Percentiles rank a stretch among this genome's conserved stretches.
These are phyloP conservation scores for Drosophila aldrichi DNA, from an alignment of 2,888 invertebrate genomes.

Conservation along the genomic window DNA sequence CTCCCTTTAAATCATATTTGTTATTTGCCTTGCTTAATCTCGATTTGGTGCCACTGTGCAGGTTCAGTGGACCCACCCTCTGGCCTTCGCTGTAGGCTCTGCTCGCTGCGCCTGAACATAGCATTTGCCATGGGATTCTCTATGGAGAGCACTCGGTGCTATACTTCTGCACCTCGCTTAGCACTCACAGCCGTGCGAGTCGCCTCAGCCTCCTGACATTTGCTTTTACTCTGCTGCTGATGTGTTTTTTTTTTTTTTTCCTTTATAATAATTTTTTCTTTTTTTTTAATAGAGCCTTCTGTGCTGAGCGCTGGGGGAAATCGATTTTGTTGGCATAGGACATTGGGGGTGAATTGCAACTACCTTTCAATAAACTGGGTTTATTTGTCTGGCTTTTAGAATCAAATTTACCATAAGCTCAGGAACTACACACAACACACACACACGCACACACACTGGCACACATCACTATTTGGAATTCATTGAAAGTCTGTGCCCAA, in stretches of 20 bases:
- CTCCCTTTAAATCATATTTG: background rate
- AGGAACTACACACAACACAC: constrained; percentile 36
- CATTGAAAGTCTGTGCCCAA: constrained; percentile 32
- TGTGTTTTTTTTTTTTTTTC: constrained; percentile 1
- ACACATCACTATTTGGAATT: constrained; percentile 38
- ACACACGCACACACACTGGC: constrained; percentile 3
- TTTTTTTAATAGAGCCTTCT: constrained; percentile 22
- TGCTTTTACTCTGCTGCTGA: constrained; percentile 27
- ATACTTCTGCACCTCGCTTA: constrained; percentile 14
- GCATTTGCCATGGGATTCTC: constrained; percentile 65
- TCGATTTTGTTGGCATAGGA: constrained; percentile 47
- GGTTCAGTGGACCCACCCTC: constrained; percentile 17
- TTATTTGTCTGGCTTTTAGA: constrained; percentile 50
- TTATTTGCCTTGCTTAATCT: background rate
- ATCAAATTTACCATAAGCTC: constrained; percentile 63
- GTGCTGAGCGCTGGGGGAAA: constrained; percentile 23
- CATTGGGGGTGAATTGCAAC: constrained; percentile 33
- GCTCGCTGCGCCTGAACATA: constrained; percentile 32
- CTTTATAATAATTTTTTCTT: constrained; percentile 1
- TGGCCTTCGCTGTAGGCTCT: constrained; percentile 17
- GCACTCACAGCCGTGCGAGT: constrained; percentile 7
- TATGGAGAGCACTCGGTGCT: constrained; percentile 24
- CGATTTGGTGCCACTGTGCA: constrained; percentile 33
- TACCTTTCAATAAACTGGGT: constrained; percentile 45
- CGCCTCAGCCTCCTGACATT: constrained; percentile 35